These are phyloP conservation scores for Cyprinus carpio DNA, from an alignment of 2,113 vertebrate species.

Conservation along the genomic window DNA sequence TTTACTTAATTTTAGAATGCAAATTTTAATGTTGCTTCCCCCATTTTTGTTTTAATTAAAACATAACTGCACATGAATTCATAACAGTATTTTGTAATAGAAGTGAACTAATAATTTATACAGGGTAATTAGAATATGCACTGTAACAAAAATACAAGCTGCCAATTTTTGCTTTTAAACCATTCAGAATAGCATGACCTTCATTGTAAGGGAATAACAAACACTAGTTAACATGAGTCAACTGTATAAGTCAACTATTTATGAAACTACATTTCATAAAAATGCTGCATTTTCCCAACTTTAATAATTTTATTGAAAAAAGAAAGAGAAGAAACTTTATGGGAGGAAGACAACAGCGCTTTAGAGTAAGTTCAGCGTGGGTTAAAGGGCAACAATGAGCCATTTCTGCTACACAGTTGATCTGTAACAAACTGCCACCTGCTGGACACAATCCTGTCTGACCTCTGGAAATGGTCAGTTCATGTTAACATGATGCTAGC, in stretches of 20 bases:
- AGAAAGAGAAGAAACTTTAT: neutral
- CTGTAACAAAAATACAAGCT: neutral
- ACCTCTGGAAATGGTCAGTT: neutral
- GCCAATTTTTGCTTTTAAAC: too few relatives aligned
- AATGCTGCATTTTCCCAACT: neutral
- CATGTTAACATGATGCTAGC: neutral
- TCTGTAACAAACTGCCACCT: constrained; percentile 9
- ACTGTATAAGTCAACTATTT: neutral
- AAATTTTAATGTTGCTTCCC: neutral
- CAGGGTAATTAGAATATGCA: neutral
- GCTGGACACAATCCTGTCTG: constrained; percentile 1
- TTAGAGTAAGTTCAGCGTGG: neutral
- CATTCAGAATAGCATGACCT: too few relatives aligned
- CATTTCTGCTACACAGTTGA: neutral
- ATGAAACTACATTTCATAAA: too few relatives aligned
- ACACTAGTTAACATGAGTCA: neutral
- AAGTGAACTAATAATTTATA: neutral
- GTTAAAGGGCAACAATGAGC: neutral
- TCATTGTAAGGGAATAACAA: too few relatives aligned
- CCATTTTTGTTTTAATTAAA: neutral
- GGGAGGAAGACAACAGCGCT: neutral
- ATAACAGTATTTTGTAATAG: neutral
- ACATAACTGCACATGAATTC: neutral
- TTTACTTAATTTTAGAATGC: neutral
- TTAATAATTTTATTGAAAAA: neutral